A percentile compares a stretch with the other conserved stretches of the same genome.
These are phyloP conservation scores for Scortum barcoo DNA, from an alignment of 2,113 vertebrate species.

Conservation along the genomic window DNA sequence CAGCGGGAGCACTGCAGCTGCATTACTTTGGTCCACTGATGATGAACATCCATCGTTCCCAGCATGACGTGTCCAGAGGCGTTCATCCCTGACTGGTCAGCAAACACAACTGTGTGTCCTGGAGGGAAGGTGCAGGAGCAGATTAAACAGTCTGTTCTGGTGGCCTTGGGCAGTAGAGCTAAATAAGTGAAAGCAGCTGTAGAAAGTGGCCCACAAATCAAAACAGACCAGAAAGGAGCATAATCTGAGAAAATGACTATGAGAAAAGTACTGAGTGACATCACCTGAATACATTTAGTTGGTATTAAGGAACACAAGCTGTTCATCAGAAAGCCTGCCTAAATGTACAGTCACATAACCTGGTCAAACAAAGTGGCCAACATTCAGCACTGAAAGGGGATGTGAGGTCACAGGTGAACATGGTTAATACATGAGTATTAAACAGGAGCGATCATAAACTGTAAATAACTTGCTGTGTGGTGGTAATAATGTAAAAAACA, in stretches of 20 bases:
- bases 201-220: background rate
- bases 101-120: conserved; percentile 92
- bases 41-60: conserved; percentile 96
- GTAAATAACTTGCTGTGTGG: no score
- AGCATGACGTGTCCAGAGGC: conserved; percentile 93
- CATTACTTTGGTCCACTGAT: conserved; percentile 95
- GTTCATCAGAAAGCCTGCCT: background rate
- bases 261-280: no score
- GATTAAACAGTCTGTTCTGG: background rate
- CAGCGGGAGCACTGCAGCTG: background rate
- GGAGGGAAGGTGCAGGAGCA: background rate
- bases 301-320: background rate
- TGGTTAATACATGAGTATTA: no score
- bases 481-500: background rate
- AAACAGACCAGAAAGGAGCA: background rate
- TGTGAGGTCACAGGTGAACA: no score
- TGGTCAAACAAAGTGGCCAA: no score
- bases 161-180: background rate
- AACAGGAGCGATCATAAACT: no score
- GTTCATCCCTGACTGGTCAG: conserved; percentile 95
- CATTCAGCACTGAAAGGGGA: background rate
- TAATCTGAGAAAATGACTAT: background rate
- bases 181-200: background rate
- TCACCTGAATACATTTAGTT: no score
- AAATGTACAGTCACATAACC: background rate